Evolutionary conservation across 2,888 invertebrate genomes (phyloP), one percentile per base, ranked within the genome.

Genomic region (Drosophila putrida): DNA sequence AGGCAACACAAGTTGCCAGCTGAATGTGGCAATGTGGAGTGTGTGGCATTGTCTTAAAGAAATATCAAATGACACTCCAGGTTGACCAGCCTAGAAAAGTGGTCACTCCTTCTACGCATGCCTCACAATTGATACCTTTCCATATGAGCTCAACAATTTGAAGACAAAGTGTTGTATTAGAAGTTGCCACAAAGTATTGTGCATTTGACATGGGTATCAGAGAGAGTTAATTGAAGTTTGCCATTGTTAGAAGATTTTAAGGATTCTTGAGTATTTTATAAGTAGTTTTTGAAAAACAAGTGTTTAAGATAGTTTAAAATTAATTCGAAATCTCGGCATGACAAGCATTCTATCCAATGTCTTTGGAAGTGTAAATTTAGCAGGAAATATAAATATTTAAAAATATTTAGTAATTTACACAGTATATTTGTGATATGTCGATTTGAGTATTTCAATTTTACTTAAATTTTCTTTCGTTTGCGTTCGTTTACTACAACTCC

Each of bases 1-100:
- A 55, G 9, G 43, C 33, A 28, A 69, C 78, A 60, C 65, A 71
- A 44, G 28, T 61, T 63, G 74, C 43, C 70, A 73, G 28, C 62
- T 69, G 61, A 73, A 44, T 72, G 74, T 65, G 61, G 71, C 63
- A 70, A 72, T 55, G 44, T 39, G 38, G 39, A 66, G 59, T 64
- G 51, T 60, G 44, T 57, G 50, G 78, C 65, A 62, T 67, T 69
- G 69, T 68, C 76, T 69, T 76, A 15, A 78, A 69, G 76, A 69
- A 51, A 51, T 59, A 54, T 57, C 68, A 53, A 68, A 50, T 64
- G 46, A 28, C 49, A 41, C 44, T 46, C 35, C 11, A 6, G 6
- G 8, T 39, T 61, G 55, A 47, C 62, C 62, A 47, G 58, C 58
- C 58, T 50, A 58, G 43, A 15, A 47, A 44, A 49, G 9, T 6